Evolutionary conservation across 2,797 vertebrate species (phyloP).

Genomic region (Tarsius wallacei): DNA sequence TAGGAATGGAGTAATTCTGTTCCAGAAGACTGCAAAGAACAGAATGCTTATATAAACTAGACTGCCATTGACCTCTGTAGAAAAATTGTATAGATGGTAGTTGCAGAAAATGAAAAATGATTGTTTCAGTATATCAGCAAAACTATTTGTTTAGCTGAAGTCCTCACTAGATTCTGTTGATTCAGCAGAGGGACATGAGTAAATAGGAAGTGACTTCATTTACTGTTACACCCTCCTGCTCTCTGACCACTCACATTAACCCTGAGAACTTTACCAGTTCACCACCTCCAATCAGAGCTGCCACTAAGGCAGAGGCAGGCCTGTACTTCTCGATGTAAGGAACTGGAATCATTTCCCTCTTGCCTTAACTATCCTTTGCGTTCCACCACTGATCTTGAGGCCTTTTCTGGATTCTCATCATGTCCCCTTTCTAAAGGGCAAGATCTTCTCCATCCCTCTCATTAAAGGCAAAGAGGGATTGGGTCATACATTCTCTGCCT

Average conservation of each 20-base stretch:
- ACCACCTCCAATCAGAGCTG: conserved; percentile 91
- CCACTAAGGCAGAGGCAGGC: conserved; percentile 91
- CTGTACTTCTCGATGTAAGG: conserved; percentile 96
- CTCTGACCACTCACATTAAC: conserved; percentile 97
- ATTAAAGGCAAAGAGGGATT: conserved; percentile 96
- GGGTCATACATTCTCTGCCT: conserved; percentile 92
- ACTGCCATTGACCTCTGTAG: conserved; percentile 79
- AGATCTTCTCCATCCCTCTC: conserved; percentile 97
- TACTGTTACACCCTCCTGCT: conserved; percentile 96
- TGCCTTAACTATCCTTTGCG: conserved; percentile 93
- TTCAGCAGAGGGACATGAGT: conserved; percentile 95
- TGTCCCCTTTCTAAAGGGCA: conserved; percentile 95
- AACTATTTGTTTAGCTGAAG: conserved; percentile 89
- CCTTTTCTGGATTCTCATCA: conserved; percentile 95
- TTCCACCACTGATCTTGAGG: conserved; percentile 98
- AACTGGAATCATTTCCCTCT: conserved; percentile 95
- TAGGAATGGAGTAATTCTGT: conserved; percentile 83
- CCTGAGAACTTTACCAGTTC: conserved; percentile 97
- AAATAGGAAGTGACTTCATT: conserved; percentile 96
- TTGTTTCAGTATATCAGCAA: conserved; percentile 89
- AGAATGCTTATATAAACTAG: conserved; percentile 85
- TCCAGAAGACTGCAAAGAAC: conserved; percentile 83
- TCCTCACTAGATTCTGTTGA: conserved; percentile 96
- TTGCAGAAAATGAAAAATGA: conserved; percentile 83
- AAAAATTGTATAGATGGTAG: conserved; percentile 87